These are phyloP conservation scores for Urophycis tenuis DNA, from an alignment of 2,797 vertebrate genomes.

Conservation along the genomic window DNA sequence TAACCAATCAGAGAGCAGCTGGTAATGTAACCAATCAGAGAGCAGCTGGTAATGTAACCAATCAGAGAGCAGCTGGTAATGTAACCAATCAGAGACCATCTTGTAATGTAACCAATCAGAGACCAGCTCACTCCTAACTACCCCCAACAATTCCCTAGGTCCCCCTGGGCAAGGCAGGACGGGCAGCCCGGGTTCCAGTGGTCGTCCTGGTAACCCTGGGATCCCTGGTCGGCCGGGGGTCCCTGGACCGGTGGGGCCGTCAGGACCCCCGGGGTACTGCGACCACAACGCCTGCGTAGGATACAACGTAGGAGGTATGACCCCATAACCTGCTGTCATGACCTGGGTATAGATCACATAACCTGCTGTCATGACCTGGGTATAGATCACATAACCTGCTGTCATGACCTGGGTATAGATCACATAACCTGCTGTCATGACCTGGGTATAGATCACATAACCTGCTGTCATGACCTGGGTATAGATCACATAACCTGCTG, in stretches of 20 bases:
- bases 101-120: conserved; percentile 60
- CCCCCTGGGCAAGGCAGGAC: conserved; percentile 84
- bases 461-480: too few relatives aligned
- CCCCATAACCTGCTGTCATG: conserved; percentile 11
- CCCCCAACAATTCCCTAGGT: conserved; percentile 59
- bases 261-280: conserved; percentile 89
- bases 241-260: conserved; percentile 77
- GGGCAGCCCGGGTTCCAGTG: conserved; percentile 78
- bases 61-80: conserved; percentile 75
- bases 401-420: neutral
- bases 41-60: conserved; percentile 71
- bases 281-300: conserved; percentile 89
- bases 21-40: conserved; percentile 34
- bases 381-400: neutral
- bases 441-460: too few relatives aligned
- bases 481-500: too few relatives aligned
- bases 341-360: neutral
- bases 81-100: conserved; percentile 57
- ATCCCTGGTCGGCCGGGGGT: conserved; percentile 76
- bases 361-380: neutral
- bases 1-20: conserved; percentile 38
- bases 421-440: too few relatives aligned
- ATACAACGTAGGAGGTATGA: conserved; percentile 86
- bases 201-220: conserved; percentile 86
- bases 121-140: neutral